Evolutionary conservation across 2,888 invertebrate genomes (phyloP), one percentile per base, ranked within the genome.

Genomic region (Volucella zonaria): DNA sequence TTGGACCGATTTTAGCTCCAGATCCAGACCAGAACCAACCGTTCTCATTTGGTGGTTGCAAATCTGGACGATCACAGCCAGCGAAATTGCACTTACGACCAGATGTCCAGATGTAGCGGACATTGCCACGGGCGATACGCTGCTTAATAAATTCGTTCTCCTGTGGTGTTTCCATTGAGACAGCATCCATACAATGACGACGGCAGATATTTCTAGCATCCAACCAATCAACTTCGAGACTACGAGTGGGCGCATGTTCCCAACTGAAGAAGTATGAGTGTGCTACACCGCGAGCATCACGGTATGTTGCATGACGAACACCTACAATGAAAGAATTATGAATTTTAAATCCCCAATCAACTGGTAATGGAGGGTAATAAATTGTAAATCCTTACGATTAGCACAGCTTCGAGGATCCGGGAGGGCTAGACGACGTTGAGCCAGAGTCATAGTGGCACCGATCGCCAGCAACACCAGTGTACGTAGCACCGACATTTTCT

Each of bases 21-120:
- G 97, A 97, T 87, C 97, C 97, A 8, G 96, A 97, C 97, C 97
- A 97, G 94, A 97, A 97, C 97, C 97, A 97, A 74, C 96, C 96
- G 92, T 96, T 96, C 88, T 96, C 94, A 90, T 96, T 96, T 82
- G 96, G 94, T n/a, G 96, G 96, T 92, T 96, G 96, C 89, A 96
- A 93, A 92, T 96, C 96, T 61, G 95, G 92, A 73, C 96, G 93
- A 92, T 96, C 96, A 91, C 96, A 97, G 51, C 97, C 97, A 82
- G 96, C 96, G 90, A 97, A 97, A 92, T 97, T 97, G 90, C 97
- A 97, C 91, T 97, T 97, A 87, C 97, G 95, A 1, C 97, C 97
- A 10, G 97, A 97, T 1, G 97, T 97, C 97, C 97, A 97, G 90
- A 97, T 97, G 92, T 95, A 97, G 3, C 95, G 93, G 52, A 95